Conservation (phyloP, 2,888 invertebrate species). For the Aphodius sticticus region DNA sequence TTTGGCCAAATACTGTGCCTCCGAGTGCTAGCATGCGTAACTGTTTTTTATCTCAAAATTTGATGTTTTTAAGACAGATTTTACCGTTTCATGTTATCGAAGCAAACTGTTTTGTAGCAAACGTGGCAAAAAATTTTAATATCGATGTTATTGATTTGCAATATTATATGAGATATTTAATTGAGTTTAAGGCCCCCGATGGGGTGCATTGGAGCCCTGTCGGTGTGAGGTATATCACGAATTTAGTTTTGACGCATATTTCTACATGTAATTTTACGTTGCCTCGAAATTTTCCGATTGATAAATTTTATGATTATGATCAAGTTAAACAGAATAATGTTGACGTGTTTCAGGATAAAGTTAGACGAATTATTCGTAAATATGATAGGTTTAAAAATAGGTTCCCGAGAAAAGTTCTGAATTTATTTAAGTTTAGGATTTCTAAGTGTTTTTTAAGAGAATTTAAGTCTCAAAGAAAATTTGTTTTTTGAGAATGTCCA, state of each 20-base stretch:
- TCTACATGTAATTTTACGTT: no score
- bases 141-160: constrained; percentile 63
- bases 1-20: constrained; percentile 63
- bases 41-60: constrained; percentile 60
- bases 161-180: constrained; percentile 59
- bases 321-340: no score
- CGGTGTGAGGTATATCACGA: constrained; percentile 60
- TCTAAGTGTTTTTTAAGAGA: no score
- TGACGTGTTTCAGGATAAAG: no score
- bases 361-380: no score
- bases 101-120: constrained; percentile 60
- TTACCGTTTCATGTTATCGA: constrained; percentile 61
- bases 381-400: no score
- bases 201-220: constrained; percentile 63
- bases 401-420: no score
- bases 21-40: constrained; percentile 57
- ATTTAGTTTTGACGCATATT: constrained; percentile 60
- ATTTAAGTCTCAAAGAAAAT: no score
- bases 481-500: no score
- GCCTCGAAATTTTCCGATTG: no score
- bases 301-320: no score
- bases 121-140: constrained; percentile 54
- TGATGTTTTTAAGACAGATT: constrained; percentile 57
- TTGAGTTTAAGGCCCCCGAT: constrained; percentile 58
- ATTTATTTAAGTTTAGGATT: no score